Evolutionary conservation across 2,797 vertebrate species (phyloP).

Genomic region (Sciurus vulgaris): DNA sequence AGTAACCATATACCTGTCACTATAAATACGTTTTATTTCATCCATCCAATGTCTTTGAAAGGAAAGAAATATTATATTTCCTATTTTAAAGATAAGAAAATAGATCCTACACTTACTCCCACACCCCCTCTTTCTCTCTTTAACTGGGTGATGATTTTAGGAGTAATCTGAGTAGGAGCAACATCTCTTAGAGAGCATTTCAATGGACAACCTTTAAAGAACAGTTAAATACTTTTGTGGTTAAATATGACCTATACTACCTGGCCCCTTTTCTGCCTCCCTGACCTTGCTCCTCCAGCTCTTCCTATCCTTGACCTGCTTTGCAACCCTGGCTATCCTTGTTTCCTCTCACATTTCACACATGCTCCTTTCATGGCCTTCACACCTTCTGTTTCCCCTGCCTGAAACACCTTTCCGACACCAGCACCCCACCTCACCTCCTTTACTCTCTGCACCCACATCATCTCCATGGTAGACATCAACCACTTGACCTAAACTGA

Average conservation of each 20-base stretch:
- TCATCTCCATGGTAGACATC: not conserved
- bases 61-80: not conserved
- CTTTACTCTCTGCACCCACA: not conserved
- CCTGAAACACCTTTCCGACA: not conserved
- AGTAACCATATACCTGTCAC: not conserved
- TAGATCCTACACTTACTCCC: too few relatives aligned
- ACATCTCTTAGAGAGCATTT: not conserved
- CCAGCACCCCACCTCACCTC: not conserved
- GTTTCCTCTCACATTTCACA: not conserved
- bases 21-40: not conserved
- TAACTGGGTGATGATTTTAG: not conserved
- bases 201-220: not conserved
- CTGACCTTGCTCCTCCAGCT: not conserved
- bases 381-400: not conserved
- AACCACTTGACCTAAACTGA: not conserved
- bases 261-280: not conserved
- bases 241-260: not conserved
- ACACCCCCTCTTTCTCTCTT: not conserved
- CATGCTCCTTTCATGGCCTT: not conserved
- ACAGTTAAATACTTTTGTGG: not conserved
- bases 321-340: not conserved
- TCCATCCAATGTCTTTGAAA: conserved; percentile 31
- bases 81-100: not conserved
- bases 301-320: not conserved
- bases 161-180: not conserved